Conservation (phyloP, 1,140 invertebrate species). For the Pseudomyrmex dendroicus region DNA sequence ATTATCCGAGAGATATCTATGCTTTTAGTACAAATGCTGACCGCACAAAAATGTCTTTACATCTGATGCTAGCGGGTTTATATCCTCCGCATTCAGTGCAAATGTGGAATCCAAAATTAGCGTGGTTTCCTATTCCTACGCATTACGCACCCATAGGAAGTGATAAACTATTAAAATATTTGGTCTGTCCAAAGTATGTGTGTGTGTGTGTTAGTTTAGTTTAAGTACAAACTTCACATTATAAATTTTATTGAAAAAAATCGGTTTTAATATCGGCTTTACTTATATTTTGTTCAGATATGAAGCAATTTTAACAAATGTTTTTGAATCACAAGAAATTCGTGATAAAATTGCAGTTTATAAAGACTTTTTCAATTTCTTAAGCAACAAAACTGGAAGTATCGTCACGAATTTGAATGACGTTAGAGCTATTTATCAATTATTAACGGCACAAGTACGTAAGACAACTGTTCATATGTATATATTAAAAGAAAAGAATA, state of each 20-base stretch:
- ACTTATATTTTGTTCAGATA: constrained; percentile 59
- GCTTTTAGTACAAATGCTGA: constrained; percentile 84
- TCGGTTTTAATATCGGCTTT: not conserved
- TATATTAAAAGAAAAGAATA: constrained; percentile 12
- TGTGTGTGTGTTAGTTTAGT: constrained; percentile 3
- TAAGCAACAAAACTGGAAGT: constrained; percentile 83
- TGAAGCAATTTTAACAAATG: constrained; percentile 28
- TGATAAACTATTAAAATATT: constrained; percentile 68
- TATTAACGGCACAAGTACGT: constrained; percentile 84
- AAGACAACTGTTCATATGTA: not conserved
- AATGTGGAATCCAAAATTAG: constrained; percentile 83
- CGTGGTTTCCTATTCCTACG: constrained; percentile 79
- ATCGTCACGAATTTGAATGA: constrained; percentile 82
- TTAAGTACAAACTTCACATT: not conserved
- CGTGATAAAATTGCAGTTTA: constrained; percentile 82
- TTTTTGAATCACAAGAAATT: constrained; percentile 80
- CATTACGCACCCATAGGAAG: constrained; percentile 64
- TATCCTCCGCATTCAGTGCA: constrained; percentile 84
- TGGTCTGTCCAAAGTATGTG: constrained; percentile 34
- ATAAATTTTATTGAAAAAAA: not conserved
- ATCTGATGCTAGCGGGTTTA: constrained; percentile 86
- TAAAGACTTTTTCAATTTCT: constrained; percentile 82
- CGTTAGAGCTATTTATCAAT: constrained; percentile 81
- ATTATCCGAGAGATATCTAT: constrained; percentile 82
- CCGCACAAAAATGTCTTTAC: constrained; percentile 87